These are phyloP conservation scores for Psittacula cyanocephala DNA, from an alignment of 2,113 vertebrate species.

Conservation along the genomic window DNA sequence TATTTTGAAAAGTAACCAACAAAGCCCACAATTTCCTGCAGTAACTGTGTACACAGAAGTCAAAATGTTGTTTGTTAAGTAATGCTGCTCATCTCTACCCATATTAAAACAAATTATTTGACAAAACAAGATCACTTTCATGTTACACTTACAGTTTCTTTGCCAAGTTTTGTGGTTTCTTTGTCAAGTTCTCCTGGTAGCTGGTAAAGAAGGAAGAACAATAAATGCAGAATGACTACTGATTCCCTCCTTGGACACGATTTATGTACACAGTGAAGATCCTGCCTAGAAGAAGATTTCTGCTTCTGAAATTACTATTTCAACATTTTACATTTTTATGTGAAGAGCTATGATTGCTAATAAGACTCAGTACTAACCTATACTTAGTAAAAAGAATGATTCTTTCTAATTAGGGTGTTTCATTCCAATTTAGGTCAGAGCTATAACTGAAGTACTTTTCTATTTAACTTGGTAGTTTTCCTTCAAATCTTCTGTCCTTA, in stretches of 20 bases:
- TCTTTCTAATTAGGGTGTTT: conserved; percentile 54
- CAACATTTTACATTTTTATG: conserved; percentile 14
- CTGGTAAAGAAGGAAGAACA: not conserved
- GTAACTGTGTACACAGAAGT: not conserved
- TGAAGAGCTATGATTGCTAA: conserved; percentile 31
- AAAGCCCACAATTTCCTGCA: conserved; percentile 16
- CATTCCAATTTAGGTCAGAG: conserved; percentile 3
- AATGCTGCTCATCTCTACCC: not conserved
- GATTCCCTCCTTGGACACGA: not conserved
- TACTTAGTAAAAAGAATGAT: conserved; percentile 49
- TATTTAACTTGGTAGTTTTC: not conserved
- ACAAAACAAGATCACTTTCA: not conserved
- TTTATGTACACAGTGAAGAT: not conserved
- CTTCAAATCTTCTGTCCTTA: not conserved
- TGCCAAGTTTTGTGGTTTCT: not conserved
- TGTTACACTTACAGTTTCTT: not conserved
- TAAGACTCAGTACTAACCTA: conserved; percentile 43
- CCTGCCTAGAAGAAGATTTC: conserved; percentile 13
- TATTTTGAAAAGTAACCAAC: conserved; percentile 21
- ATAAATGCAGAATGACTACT: not conserved
- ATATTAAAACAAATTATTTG: not conserved
- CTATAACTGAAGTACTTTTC: not conserved
- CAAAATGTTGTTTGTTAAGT: not conserved
- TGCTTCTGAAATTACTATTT: conserved; percentile 44
- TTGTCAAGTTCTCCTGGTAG: not conserved